Conservation (phyloP, 2,888 invertebrate genomes). For the Meteorus colon region DNA sequence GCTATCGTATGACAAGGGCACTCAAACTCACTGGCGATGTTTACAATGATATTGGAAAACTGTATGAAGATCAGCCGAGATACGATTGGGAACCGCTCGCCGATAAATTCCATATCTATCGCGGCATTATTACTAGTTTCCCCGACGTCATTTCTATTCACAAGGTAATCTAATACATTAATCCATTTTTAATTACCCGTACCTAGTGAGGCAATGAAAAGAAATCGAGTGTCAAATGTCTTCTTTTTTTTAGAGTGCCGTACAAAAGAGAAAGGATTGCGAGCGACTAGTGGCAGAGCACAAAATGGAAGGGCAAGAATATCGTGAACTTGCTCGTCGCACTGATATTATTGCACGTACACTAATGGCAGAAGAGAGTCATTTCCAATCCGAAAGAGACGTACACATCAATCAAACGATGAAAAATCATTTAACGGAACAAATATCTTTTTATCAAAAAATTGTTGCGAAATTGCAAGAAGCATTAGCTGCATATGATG, state of each 20-base stretch:
- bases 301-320: constrained; percentile 87
- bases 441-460: constrained; percentile 93
- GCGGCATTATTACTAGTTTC: constrained; percentile 91
- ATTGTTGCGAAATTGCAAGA: constrained; percentile 84
- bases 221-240: constrained; percentile 27
- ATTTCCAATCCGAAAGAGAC: constrained; percentile 92
- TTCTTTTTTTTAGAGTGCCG: constrained; percentile 76
- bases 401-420: constrained; percentile 90
- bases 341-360: constrained; percentile 95
- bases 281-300: constrained; percentile 86
- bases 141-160: constrained; percentile 94
- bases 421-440: constrained; percentile 89
- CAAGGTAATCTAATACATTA: constrained; percentile 76
- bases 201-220: background rate
- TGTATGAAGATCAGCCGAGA: constrained; percentile 93
- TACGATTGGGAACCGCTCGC: constrained; percentile 92
- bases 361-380: constrained; percentile 93
- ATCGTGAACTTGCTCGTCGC: constrained; percentile 86
- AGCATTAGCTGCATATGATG: constrained; percentile 74
- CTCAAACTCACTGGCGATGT: constrained; percentile 90
- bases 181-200: constrained; percentile 19
- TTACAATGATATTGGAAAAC: constrained; percentile 90
- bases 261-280: constrained; percentile 92
- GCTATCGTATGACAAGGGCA: constrained; percentile 81
- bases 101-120: constrained; percentile 94